Conservation (phyloP, 2,113 vertebrate species). For the Stegostoma tigrinum region DNA sequence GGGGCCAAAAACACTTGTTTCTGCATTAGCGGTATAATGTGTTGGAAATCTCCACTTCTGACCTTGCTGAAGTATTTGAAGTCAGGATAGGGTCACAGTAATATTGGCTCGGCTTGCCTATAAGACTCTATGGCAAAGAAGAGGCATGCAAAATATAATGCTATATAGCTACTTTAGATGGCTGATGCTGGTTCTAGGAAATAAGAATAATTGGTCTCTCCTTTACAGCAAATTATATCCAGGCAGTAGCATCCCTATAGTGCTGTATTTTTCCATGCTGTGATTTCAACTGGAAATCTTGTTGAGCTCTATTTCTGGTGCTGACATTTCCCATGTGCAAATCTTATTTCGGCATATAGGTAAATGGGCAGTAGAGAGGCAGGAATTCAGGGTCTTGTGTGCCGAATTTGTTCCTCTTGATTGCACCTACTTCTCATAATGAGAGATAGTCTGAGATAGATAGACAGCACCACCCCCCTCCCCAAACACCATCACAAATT, state of each 20-base stretch:
- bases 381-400: neutral
- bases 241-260: neutral
- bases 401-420: neutral
- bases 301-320: neutral
- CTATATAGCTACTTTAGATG: neutral
- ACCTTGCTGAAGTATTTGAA: neutral
- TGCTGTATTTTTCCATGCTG: neutral
- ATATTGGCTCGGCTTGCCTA: neutral
- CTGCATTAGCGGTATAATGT: neutral
- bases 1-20: neutral
- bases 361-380: neutral
- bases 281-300: neutral
- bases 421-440: neutral
- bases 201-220: neutral
- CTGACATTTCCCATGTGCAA: neutral
- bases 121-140: neutral
- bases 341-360: neutral
- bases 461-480: neutral
- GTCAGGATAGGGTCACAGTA: neutral
- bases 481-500: neutral
- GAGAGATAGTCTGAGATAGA: neutral
- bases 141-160: neutral
- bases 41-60: neutral
- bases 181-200: neutral
- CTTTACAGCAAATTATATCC: neutral